Evolutionary conservation across 2,888 invertebrate genomes (phyloP).

Genomic region (Endotricha flammealis): DNA sequence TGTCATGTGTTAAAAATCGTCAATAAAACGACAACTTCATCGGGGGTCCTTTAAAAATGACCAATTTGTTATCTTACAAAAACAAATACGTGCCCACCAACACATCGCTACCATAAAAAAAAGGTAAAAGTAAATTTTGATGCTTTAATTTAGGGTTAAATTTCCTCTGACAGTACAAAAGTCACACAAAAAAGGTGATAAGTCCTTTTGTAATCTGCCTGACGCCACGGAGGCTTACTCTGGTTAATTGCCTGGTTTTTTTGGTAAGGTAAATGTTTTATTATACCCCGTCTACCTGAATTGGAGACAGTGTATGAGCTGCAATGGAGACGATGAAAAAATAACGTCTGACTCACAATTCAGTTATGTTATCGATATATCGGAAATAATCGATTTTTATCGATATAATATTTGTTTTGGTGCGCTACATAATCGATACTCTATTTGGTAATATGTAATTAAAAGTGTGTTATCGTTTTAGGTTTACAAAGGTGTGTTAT

Average conservation of each 20-base stretch:
- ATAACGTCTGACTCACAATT: conserved; percentile 45
- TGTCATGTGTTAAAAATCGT: no score
- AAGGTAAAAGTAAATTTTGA: conserved; percentile 28
- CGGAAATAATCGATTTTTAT: conserved; percentile 39
- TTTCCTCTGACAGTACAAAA: conserved; percentile 18
- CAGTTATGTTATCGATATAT: conserved; percentile 47
- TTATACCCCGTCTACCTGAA: conserved; percentile 70
- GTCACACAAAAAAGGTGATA: conserved; percentile 62
- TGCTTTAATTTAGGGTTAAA: conserved; percentile 25
- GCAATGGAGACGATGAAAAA: conserved; percentile 47
- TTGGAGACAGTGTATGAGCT: conserved; percentile 51
- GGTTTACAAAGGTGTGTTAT: neutral
- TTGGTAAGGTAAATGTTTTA: conserved; percentile 56
- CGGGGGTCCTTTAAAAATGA: conserved; percentile 52
- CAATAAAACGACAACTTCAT: conserved; percentile 51
- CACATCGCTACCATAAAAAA: conserved; percentile 11
- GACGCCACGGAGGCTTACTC: conserved; percentile 70
- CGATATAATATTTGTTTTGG: conserved; percentile 45
- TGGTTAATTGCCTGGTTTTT: conserved; percentile 73
- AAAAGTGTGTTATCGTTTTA: conserved; percentile 8
- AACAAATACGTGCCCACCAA: conserved; percentile 70
- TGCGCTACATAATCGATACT: conserved; percentile 22
- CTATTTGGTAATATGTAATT: conserved; percentile 14
- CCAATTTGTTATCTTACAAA: conserved; percentile 67
- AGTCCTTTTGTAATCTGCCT: conserved; percentile 72